These are phyloP conservation scores for Nanorana parkeri DNA, from an alignment of 2,113 vertebrate species.

Conservation along the genomic window DNA sequence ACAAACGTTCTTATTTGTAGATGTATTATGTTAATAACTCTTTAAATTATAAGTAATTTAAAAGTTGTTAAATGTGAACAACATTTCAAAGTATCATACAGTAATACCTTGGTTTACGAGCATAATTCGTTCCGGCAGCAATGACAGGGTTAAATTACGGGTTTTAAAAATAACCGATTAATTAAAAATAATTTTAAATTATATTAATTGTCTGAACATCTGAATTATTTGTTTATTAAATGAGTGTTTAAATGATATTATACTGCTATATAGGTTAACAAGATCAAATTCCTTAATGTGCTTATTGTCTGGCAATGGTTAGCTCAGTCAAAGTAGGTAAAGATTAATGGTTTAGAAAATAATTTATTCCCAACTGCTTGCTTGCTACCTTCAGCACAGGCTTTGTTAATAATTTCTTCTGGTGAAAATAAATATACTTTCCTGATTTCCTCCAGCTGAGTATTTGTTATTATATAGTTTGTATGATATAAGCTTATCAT, in stretches of 20 bases:
- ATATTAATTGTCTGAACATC: background rate
- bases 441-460: background rate
- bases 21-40: too few relatives aligned
- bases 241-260: slow-evolving; percentile 14
- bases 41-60: too few relatives aligned
- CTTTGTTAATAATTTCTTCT: slow-evolving; percentile 36
- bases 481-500: background rate
- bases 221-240: slow-evolving; percentile 12
- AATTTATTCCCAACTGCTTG: slow-evolving; percentile 31
- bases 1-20: too few relatives aligned
- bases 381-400: slow-evolving; percentile 7
- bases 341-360: slow-evolving; percentile 48
- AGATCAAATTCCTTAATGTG: slow-evolving; percentile 32
- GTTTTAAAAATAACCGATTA: too few relatives aligned
- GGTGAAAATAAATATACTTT: slow-evolving; percentile 35
- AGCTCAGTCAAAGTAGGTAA: slow-evolving; percentile 27
- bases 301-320: slow-evolving; percentile 17
- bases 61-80: too few relatives aligned
- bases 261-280: slow-evolving; percentile 22
- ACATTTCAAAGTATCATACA: too few relatives aligned
- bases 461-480: slow-evolving; percentile 6
- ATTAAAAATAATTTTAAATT: too few relatives aligned
- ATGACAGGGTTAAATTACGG: too few relatives aligned
- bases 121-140: too few relatives aligned
- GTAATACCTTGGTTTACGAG: too few relatives aligned